Conservation (phyloP, 2,113 vertebrate species). For the Nibea albiflora region DNA sequence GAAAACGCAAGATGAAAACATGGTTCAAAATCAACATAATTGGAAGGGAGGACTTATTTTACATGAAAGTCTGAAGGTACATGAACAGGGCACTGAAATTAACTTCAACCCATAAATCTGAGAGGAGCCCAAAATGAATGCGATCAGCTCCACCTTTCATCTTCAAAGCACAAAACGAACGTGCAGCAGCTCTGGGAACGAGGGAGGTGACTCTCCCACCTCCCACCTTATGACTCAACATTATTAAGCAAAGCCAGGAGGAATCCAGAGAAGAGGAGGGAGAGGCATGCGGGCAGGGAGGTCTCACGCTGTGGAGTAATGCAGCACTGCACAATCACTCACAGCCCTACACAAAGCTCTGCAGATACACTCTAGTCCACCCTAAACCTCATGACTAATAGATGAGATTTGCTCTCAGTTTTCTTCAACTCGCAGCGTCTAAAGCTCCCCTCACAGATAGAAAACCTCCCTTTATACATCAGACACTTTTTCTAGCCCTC, state of each 20-base stretch:
- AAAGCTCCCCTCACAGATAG: not conserved
- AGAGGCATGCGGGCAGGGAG: conserved; percentile 16
- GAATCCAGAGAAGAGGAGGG: conserved; percentile 35
- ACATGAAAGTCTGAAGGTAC: conserved; percentile 6
- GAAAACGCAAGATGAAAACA: no score
- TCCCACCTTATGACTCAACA: conserved; percentile 69
- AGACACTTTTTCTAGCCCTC: conserved; percentile 1
- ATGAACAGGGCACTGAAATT: conserved; percentile 18
- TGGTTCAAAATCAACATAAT: conserved; percentile 19
- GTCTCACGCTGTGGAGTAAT: conserved; percentile 36
- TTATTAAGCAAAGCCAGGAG: conserved; percentile 51
- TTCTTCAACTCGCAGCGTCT: conserved; percentile 40
- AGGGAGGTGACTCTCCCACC: conserved; percentile 38
- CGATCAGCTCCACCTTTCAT: no score
- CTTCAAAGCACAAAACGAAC: conserved; percentile 57
- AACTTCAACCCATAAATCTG: conserved; percentile 32
- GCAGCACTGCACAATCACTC: conserved; percentile 54
- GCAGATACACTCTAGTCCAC: conserved; percentile 51
- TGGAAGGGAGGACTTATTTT: conserved; percentile 3
- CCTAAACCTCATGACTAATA: conserved; percentile 74
- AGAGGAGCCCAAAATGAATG: conserved; percentile 12
- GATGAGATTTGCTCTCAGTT: conserved; percentile 58
- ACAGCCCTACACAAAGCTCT: conserved; percentile 42
- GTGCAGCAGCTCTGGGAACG: conserved; percentile 27
- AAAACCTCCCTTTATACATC: conserved; percentile 22